Base-by-base conservation (phyloP, 2,888 invertebrate genomes). In the Protonemura montana region DNA sequence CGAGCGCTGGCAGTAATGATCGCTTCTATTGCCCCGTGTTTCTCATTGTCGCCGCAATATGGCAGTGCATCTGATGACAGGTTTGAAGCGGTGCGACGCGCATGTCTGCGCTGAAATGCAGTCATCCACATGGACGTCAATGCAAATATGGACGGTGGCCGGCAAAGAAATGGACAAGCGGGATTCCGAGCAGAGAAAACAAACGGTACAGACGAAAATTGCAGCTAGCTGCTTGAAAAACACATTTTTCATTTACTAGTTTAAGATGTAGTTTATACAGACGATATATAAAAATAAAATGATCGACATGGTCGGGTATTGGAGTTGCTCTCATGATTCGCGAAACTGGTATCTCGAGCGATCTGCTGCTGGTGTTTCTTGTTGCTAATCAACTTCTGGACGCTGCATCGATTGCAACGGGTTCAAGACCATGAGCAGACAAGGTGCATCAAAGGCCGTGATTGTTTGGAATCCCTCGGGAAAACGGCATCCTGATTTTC, bases 121-220 rank as follows among this genome's bases (percentile, higher is more conserved):
- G 29, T 84, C 59, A 84, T 84, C 76, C 29, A 84, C 29, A n/a
- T 26, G 59, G 76, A 25, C 21, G 84, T 76, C 84, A 27, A 84
- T 84, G 84, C 84, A 84, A 59, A 84, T 84, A 84, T 84, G 84
- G 84, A 84, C 59, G 84, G 76, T 84, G 84, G 6, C 13, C 5
- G 29, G 29, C 5, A 76, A 26, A 76, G 26, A 26, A 28, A 41
- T 27, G 59, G 76, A 21, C 27, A 76, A 84, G 84, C 84, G 59
- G 59, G 84, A 84, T 84, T 84, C 84, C 59, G 25, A 29, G 2
- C 59, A 76, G 29, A 84, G 27, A 59, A 84, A 84, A 76, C 59
- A 84, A 84, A 84, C 59, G 59, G 59, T 59, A 76, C 84, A 81
- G 29, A 81, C 28, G 35, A 83, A 30, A 28, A 78, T 29, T 29